Conservation (phyloP, 2,888 invertebrate species). For the Pycnomerus fuliginosus region DNA sequence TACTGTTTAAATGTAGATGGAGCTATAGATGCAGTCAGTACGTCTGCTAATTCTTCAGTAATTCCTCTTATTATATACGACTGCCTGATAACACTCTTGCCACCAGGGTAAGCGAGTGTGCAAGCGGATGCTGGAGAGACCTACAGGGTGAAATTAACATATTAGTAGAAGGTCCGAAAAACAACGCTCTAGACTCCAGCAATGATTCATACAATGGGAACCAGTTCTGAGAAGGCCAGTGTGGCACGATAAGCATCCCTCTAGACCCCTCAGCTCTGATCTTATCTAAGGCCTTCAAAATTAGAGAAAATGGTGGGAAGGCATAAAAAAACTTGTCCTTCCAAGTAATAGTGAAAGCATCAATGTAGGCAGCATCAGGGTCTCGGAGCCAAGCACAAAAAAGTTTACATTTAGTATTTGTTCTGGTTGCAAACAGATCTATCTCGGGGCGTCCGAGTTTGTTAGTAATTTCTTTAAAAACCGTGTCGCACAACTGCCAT, state of each 20-base stretch:
- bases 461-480: constrained; percentile 1
- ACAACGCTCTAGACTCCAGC: background rate
- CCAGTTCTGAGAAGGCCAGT: constrained; percentile 4
- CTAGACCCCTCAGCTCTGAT: background rate
- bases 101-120: background rate
- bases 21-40: background rate
- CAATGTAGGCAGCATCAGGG: background rate
- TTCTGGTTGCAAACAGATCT: constrained; percentile 13
- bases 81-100: background rate
- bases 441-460: constrained; percentile 5
- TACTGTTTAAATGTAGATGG: background rate
- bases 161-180: background rate
- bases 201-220: background rate
- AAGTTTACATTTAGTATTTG: constrained; percentile 1
- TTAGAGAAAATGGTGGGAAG: constrained; percentile 1
- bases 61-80: background rate
- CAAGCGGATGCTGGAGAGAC: background rate
- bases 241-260: constrained; percentile 2
- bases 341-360: constrained; percentile 2
- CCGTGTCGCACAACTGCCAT: constrained; percentile 9
- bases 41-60: background rate
- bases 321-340: constrained; percentile 1
- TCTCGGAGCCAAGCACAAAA: constrained; percentile 3
- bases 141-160: background rate
- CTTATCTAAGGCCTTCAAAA: background rate